Evolutionary conservation across 2,113 vertebrate species (phyloP), one percentile per base, ranked within the genome.

Genomic region (Bettongia penicillata): DNA sequence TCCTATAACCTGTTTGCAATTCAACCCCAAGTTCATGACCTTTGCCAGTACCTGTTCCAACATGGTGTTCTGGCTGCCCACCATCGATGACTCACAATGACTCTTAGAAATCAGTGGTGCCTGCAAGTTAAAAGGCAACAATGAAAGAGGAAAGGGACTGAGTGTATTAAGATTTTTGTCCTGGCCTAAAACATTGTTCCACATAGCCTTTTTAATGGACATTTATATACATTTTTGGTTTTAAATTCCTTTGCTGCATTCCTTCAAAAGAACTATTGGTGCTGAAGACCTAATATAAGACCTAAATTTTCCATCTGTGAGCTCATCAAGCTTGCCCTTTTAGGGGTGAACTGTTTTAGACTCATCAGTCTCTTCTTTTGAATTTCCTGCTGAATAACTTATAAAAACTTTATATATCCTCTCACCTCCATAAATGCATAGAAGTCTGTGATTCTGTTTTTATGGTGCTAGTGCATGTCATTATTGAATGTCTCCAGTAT

Each of bases 21-120:
- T 99, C 98, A 99, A 99, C 98, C 99, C 99, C 92, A 99, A 99
- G 98, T 99, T 99, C 98, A 99, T 99, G 99, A 99, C 99, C 9
- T 99, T 99, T 92, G 99, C 99, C 97, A 99, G 99, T 0, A 99
- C 99, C 48, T 99, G 99, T 98, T 99, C 99, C 90, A 99, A 99
- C 98, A 99, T 99, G 99, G 99, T 99, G 9, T 99, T 99, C 98
- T 99, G 99, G 99, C 98, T 99, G 95, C 99, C 99, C 57, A 99
- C 99, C 68, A 99, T 99, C 0, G 99, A 99, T 8, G 99, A 99
- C 98, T 99, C 98, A 97, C 96, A 96, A 50, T 94, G 96, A 91
- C 90, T 51, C 0, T 68, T 84, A 23, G 19, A 23, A 7, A 43
- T 84, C 19, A 53, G 91, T 96, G 97, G 50, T 91, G 97, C 97